Base-by-base conservation (phyloP, 2,113 vertebrate species). In the Hippocampus abdominalis region DNA sequence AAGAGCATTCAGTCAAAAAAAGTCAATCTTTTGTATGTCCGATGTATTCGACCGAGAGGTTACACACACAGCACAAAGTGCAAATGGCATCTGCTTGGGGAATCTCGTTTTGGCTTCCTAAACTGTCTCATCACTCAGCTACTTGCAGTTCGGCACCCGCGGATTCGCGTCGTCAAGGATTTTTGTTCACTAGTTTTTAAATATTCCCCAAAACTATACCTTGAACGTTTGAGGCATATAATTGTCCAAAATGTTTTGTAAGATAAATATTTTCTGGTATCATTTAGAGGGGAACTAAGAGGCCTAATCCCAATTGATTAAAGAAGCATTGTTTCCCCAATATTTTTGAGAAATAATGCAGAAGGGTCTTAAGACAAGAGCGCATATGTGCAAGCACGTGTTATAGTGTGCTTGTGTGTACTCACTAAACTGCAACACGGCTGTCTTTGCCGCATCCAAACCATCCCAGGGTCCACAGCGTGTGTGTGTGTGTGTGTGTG, bases 381-480 rank as follows among this genome's bases (percentile, higher is more conserved):
- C 53, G 23, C 53, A 56, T 18, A 48, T 18, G 21, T 56, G 53
- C 23, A 23, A 23, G 53, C n/a, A 23, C 4, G n/a, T 56, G 21
- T 23, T 56, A 56, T 25, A 12, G 18, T 56, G 53, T 56, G 75
- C 70, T 68, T 76, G 74, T 82, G 69, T 21, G 53, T 56, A 56
- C 53, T 11, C 10, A 21, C 11, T 79, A 66, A 74, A 84, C 86
- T 82, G 85, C 84, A 81, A 77, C 82, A 81, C 88, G 87, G 87
- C 87, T 90, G 88, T 88, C 83, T 69, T 84, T 82, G 87, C 83
- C 87, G 75, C 79, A 72, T 67, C 72, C 73, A 81, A 68, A 9
- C 69, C 77, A 66, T 81, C 83, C 57, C 54, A 18, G 70, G 70
- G 67, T 82, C 53, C 9, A 25, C 10, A 56, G n/a, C 3, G 23